Percentiles rank a stretch among this genome's conserved stretches.
Evolutionary conservation across 2,888 invertebrate species (phyloP).

Genomic region (Tenthredo distinguenda): DNA sequence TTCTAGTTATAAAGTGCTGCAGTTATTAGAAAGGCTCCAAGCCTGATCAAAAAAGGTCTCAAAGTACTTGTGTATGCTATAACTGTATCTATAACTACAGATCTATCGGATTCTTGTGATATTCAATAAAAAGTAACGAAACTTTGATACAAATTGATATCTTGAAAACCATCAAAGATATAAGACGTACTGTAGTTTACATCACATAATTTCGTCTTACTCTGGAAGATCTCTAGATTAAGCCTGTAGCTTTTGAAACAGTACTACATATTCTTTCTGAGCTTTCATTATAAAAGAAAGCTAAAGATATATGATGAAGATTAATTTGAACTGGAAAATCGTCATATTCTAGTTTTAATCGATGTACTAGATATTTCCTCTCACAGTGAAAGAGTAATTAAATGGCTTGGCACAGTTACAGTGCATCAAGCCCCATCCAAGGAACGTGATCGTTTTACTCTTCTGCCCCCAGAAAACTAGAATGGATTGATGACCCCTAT

Average conservation of each 20-base stretch:
- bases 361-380: background rate
- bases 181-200: background rate
- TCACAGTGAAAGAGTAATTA: background rate
- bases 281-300: background rate
- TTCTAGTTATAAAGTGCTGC: too few species aligned
- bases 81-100: too few species aligned
- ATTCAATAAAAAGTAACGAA: background rate
- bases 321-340: background rate
- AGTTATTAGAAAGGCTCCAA: too few species aligned
- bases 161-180: background rate
- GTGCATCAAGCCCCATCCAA: background rate
- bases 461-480: background rate
- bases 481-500: background rate
- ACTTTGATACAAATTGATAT: background rate
- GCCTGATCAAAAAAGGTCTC: too few species aligned
- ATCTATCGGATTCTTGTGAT: too few species aligned
- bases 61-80: too few species aligned
- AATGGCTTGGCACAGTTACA: slow-evolving; percentile 1
- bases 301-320: background rate
- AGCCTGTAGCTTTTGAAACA: background rate
- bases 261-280: background rate
- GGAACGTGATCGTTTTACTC: background rate
- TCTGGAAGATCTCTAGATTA: background rate
- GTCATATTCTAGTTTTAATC: background rate
- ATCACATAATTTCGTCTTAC: background rate